Base-by-base conservation (phyloP, 2,797 vertebrate genomes). In the Coregonus suidteri region DNA sequence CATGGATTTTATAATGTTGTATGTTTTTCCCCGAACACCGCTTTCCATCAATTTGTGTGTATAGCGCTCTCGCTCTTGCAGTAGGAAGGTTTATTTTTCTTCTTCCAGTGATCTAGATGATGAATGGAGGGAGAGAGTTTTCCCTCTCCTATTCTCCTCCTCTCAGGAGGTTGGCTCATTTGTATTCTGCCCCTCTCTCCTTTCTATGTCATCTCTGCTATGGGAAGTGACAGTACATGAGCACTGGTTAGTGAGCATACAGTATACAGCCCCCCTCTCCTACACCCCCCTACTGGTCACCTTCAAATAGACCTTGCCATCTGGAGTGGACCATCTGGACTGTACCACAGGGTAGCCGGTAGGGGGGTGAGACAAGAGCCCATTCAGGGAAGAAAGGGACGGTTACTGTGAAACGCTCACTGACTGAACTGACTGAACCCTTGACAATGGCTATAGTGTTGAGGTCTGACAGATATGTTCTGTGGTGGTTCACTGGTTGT, bases 261-360 rank as follows among this genome's bases (percentile, higher is more conserved):
- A 47, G 41, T 47, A 47, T 47, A 47, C 51, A 4, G 15, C 59
- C 47, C 11, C 74, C 37, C 73, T 41, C 4, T 34, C 4, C 71
- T 34, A 15, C 25, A 37, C 56, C 78, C 76, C 41, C 59, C 82
- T 81, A 82, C 79, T 84, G 80, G 82, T 91, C 88, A 92, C 90
- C 91, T 92, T 92, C 82, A 90, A 76, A 88, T 90, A 79, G 85
- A 85, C 87, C 87, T 88, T 89, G 87, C 89, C 90, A 92, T 92
- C 91, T 91, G 89, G 88, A 52, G 86, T 76, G 25, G 75, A 79
- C 90, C 91, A 91, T 92, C 91, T 92, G 90, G 92, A 88, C 86
- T 85, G 88, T 91, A 88, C 88, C 88, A 89, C 76, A 77, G 88
- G 83, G 79, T 68, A 76, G 78, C 74, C 74, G 75, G 83, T 53